Conservation (phyloP, 1,140 invertebrate species). For the Lamellibrachia luymesi region DNA sequence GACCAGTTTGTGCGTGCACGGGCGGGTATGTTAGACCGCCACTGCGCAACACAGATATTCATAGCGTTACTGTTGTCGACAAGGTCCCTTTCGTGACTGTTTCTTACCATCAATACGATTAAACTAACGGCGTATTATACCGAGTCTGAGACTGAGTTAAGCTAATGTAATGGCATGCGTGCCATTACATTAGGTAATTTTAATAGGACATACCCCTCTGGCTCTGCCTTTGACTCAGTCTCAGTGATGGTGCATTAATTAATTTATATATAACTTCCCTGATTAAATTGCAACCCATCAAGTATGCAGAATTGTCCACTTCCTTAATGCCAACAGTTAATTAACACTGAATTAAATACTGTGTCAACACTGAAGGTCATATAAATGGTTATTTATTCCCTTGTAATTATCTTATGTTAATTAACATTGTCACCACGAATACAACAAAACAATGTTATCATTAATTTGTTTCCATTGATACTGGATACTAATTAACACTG, state of each 20-base stretch:
- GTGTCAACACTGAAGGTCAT: background rate
- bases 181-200: background rate
- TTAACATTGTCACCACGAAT: background rate
- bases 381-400: background rate
- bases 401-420: background rate
- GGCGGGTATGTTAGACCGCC: background rate
- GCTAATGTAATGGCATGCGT: background rate
- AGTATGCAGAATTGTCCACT: background rate
- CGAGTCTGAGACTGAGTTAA: background rate
- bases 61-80: background rate
- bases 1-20: background rate
- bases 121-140: background rate
- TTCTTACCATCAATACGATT: background rate
- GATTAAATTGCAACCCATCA: background rate
- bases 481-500: background rate
- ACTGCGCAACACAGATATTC: background rate
- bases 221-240: background rate
- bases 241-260: background rate
- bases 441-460: background rate
- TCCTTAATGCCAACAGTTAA: background rate
- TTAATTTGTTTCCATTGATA: no score
- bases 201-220: background rate
- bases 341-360: background rate
- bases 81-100: background rate
- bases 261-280: background rate